Evolutionary conservation across 2,797 vertebrate genomes (phyloP), one percentile per base, ranked within the genome.

Genomic region (Bucorvus abyssinicus): DNA sequence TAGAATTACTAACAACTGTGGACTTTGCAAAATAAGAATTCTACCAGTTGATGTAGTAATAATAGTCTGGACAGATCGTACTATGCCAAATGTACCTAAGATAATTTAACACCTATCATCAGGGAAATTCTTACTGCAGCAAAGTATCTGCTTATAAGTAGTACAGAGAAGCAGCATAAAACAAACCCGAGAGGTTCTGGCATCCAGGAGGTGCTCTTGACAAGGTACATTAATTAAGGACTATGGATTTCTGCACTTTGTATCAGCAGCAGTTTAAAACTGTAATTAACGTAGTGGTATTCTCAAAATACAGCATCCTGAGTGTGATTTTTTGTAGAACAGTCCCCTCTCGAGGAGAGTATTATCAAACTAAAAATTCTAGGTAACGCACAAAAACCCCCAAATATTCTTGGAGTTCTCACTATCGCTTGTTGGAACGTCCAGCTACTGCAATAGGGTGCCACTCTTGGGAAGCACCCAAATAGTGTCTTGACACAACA

Each of bases 181-280:
- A 57, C 30, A 90, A 86, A 82, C 47, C 44, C 52, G 29, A 95
- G 69, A 93, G 76, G 18, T 86, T 92, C 70, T 63, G 50, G 73
- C 65, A 88, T 88, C 53, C 50, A 93, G 84, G 47, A 92, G 40
- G 61, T 73, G 47, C 52, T 87, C 82, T 84, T 88, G 84, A 94
- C 55, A 85, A 91, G 18, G 30, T 78, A 80, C 40, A 59, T 69
- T 86, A 96, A 96, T 92, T 86, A 83, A 89, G 79, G 82, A 93
- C 87, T 92, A 93, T 27, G 64, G 57, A 86, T 92, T 95, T 95
- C 69, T 78, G n/a, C 36, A 78, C 38, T 78, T 90, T 19, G 8
- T 50, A 91, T 63, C 56, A 92, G 30, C 36, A 87, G 55, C 52
- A 77, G 44, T 74, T 73, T 12, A 70, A 84, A 94, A 74, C 75